Conservation (phyloP, 37 sponge, comb jelly and placozoan species). For the Haliclona indistincta region DNA sequence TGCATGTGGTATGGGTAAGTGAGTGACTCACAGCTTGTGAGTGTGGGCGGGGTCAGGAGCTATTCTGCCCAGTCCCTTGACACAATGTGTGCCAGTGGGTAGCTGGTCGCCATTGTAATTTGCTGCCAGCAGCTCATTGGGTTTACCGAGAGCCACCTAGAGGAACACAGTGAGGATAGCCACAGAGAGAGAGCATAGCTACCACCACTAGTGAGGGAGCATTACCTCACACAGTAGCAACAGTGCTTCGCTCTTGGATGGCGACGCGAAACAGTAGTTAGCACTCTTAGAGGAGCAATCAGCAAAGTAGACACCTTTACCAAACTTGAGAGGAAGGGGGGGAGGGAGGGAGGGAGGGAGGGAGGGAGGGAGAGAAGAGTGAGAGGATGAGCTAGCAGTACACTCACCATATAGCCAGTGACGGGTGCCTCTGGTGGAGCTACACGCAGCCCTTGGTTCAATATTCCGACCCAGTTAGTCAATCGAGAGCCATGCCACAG, state of each 20-base stretch:
- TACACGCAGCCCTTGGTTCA: slow-evolving; percentile 92
- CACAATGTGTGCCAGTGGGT: slow-evolving; percentile 84
- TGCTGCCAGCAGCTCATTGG: slow-evolving; percentile 83
- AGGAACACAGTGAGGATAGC: neutral
- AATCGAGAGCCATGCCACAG: slow-evolving; percentile 97
- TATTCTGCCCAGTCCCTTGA: slow-evolving; percentile 78
- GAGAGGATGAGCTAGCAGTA: neutral
- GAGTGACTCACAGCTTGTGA: slow-evolving; percentile 52
- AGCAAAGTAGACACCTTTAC: slow-evolving; percentile 98
- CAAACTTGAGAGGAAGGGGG: slow-evolving; percentile 64
- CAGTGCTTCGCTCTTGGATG: slow-evolving; percentile 71
- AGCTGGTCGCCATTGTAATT: slow-evolving; percentile 86
- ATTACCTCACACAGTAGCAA: slow-evolving; percentile 89
- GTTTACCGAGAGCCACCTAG: slow-evolving; percentile 77
- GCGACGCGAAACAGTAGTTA: slow-evolving; percentile 95
- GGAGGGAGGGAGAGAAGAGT: neutral
- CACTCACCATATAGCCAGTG: slow-evolving; percentile 95
- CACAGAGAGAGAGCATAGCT: neutral
- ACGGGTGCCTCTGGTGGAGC: slow-evolving; percentile 99
- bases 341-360: slow-evolving; percentile 5
- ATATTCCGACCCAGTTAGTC: slow-evolving; percentile 98
- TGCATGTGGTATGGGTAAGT: too few relatives aligned
- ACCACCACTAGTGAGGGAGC: neutral
- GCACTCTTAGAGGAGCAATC: slow-evolving; percentile 98
- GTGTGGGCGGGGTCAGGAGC: slow-evolving; percentile 75